Evolutionary conservation across 2,113 vertebrate species (phyloP), one percentile per base, ranked within the genome.

Genomic region (Motacilla alba): DNA sequence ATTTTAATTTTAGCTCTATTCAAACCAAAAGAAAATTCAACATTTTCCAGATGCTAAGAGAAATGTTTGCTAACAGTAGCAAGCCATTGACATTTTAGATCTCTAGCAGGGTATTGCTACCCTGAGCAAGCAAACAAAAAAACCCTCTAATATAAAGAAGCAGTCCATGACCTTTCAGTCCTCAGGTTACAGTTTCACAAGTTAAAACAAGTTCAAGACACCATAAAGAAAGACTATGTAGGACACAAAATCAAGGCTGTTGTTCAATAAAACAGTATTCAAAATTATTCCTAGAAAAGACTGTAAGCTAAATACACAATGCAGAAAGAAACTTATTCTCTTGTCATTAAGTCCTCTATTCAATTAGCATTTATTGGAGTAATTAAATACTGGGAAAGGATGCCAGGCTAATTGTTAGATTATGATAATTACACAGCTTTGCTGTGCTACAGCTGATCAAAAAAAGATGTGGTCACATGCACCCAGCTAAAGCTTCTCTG

Each of bases 381-480:
- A 99, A 99, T 99, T 99, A 99, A 98, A 98, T 98, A 98, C 97
- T 98, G 97, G 97, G 98, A 98, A 98, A 98, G 97, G 98, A 98
- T 98, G 98, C 98, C 96, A 97, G 97, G 98, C 98, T 99, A 99
- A 99, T 99, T 99, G 98, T 98, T 98, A 99, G 98, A 99, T 99
- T 98, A 99, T 98, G 98, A 98, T 99, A 99, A 99, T 99, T 99
- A 98, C 98, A 98, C 88, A 97, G 98, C 98, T 99, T 98, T 98
- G 98, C 98, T 98, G 96, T 98, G 98, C 97, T 98, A 98, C 98
- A 99, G 98, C 98, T 98, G 98, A 99, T 98, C 97, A 97, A 96
- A 98, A 97, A 96, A 98, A 98, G 97, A 98, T 96, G 95, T 98
- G 98, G 98, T 98, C 98, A 98, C 85, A 97, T 91, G 63, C 97